Base-by-base conservation (phyloP, 2,888 invertebrate genomes). In the Drosophila eohydei region DNA sequence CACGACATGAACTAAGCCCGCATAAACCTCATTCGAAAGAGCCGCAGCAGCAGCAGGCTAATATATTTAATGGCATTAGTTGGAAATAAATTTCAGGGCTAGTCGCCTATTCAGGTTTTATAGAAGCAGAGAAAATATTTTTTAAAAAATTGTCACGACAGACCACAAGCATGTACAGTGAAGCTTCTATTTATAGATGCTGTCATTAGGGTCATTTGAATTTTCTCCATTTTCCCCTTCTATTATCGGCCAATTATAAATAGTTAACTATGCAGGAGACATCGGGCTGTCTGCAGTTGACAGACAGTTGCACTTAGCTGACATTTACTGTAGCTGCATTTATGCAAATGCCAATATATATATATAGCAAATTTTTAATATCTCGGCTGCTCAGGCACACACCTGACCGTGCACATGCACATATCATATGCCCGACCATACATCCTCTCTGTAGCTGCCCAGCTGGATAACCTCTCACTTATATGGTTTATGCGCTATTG, bases 1-100 rank as follows among this genome's bases (percentile, higher is more conserved):
- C 85, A 65, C 74, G 83, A 84, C 83, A 81, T 69, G 71, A 74
- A 60, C 82, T 84, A 84, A 84, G 68, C 81, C 74, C 41, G 57
- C 56, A 84, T 71, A 83, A 83, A 63, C 72, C 77, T 52, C 65
- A 40, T 61, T 46, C 30, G 61, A 60, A 59, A 32, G 40, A 54
- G 51, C 4, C 11, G 30, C 12, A 40, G 38, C 30, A 16, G 38
- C 12, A 56, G 52, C 52, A 28, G 44, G 46, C 64, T 54, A 60
- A 80, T 74, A 71, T 56, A 63, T 74, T 79, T 69, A 74, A 61
- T 77, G 77, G 88, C 66, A 87, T 87, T 87, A 82, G 83, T 67
- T 81, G 52, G 74, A 79, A 79, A 84, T 84, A 84, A 60, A 87
- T 87, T 87, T 80, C 64, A 58, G 69, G 65, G 59, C 62, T 51